Conservation (phyloP, 2,797 vertebrate genomes). For the Crenuchus spilurus region DNA sequence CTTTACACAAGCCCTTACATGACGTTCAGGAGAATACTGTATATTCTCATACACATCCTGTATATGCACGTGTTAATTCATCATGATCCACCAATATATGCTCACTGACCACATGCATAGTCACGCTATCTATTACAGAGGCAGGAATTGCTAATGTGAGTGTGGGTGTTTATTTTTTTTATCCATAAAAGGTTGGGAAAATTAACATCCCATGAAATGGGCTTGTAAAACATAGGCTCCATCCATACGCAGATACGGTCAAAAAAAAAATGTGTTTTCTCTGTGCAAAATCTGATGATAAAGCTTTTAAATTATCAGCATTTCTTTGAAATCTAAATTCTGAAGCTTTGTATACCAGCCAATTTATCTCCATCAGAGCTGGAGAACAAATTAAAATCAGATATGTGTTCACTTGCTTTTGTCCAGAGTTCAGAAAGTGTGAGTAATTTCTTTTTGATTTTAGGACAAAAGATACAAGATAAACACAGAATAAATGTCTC, state of each 20-base stretch:
- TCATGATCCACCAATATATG: too few species aligned
- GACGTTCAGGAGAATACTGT: too few species aligned
- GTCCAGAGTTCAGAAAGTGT: neutral
- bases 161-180: slow-evolving; percentile 13
- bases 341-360: neutral
- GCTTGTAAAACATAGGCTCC: neutral
- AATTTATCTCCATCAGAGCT: too few species aligned
- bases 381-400: too few species aligned
- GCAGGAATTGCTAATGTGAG: neutral
- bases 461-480: neutral
- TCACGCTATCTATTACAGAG: neutral
- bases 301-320: neutral
- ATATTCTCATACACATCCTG: too few species aligned
- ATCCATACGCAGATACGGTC: neutral
- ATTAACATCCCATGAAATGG: slow-evolving; percentile 10
- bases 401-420: too few species aligned
- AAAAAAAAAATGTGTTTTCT: slow-evolving; percentile 6
- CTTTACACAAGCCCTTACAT: too few species aligned
- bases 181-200: neutral
- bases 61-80: too few species aligned
- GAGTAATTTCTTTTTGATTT: neutral
- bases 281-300: neutral
- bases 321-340: neutral
- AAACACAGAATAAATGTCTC: neutral
- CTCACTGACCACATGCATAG: neutral